Evolutionary conservation across 2,888 invertebrate genomes (phyloP).

Genomic region (Ornithoptera alexandrae): DNA sequence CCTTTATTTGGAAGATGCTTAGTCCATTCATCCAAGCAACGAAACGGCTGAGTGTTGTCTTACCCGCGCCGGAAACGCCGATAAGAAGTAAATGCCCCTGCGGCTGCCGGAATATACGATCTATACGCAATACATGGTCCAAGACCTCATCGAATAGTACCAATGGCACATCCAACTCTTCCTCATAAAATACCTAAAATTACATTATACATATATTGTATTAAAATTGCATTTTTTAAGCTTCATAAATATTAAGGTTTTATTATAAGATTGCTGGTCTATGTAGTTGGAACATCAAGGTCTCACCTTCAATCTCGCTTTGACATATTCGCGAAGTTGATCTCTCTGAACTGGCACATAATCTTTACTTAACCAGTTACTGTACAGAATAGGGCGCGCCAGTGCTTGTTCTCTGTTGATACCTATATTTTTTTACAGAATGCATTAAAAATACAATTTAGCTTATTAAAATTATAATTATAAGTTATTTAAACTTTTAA

Average conservation of each 20-base stretch:
- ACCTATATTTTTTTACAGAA: constrained; percentile 63
- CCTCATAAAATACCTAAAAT: constrained; percentile 95
- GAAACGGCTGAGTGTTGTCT: constrained; percentile 98
- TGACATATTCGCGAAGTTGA: constrained; percentile 96
- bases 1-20: constrained; percentile 99
- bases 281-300: neutral
- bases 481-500: neutral
- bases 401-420: constrained; percentile 92
- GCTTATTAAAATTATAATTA: neutral
- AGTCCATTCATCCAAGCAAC: constrained; percentile 99
- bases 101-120: constrained; percentile 99
- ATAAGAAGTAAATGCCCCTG: constrained; percentile 98
- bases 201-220: neutral
- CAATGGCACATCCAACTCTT: constrained; percentile 98
- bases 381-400: constrained; percentile 96
- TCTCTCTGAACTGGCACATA: constrained; percentile 98
- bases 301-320: constrained; percentile 93
- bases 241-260: neutral
- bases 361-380: constrained; percentile 99
- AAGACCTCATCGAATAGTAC: constrained; percentile 99
- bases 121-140: constrained; percentile 98
- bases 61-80: constrained; percentile 99
- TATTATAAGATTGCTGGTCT: too few relatives aligned
- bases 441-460: neutral
- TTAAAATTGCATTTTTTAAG: neutral